Base-by-base conservation (phyloP, 1,140 invertebrate species). In the Alviniconcha marisindica region DNA sequence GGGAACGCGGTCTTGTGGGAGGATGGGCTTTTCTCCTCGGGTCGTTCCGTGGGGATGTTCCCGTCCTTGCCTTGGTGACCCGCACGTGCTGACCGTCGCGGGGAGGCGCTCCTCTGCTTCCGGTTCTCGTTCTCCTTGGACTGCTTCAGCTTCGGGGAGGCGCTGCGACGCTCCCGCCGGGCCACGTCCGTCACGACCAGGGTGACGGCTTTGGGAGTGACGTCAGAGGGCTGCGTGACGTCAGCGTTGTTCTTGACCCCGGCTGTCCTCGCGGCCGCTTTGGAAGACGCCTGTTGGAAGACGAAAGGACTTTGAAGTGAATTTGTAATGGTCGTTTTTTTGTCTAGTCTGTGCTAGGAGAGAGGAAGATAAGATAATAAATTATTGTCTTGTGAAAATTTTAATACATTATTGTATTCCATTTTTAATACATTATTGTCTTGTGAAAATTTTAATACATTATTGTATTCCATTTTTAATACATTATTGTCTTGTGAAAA, bases 121-220 rank as follows among this genome's bases (percentile, higher is more conserved):
- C 60, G 36, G 60, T 80, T 80, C 56, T 80, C 78, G 56, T 44
- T 66, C 60, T 80, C 78, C 21, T 80, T 80, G 36, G 60, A 69
- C 54, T 80, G 78, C 31, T 80, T 80, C 60, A 10, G 56, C 40
- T 80, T 80, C 14, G 78, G 78, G 36, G 78, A 80, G 40, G 38
- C 78, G 40, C 78, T 80, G 7, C 60, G 78, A n/a, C 78, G 56
- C 5, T 42, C 60, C 4, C 1, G 42, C 28, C 14, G 1, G 21
- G 36, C 12, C 2, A 7, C 36, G 4, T 2, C 36, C 44, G 12
- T 33, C 2, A 1, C 40, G 36, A 44, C 78, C 33, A 21, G 12
- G 28, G 78, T 21, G 12, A 54, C 54, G 73, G 5, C 73, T 1
- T 31, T 28, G n/a, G 4, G 24, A 5, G 73, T 78, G 56, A 66